These are phyloP conservation scores for Drosophila burlai DNA, from an alignment of 1,140 invertebrate genomes.

Conservation along the genomic window DNA sequence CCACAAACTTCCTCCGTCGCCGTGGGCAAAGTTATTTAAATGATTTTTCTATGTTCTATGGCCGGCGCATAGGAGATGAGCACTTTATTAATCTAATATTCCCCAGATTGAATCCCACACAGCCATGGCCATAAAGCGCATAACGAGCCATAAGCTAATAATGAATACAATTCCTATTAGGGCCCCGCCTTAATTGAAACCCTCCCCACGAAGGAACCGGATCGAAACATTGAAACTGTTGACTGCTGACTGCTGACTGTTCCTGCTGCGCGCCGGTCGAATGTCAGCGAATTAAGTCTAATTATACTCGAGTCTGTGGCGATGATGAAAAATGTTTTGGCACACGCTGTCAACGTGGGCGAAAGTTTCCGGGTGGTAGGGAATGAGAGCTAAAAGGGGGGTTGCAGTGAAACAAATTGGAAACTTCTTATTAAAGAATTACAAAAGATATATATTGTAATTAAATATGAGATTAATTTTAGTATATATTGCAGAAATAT, in stretches of 20 bases:
- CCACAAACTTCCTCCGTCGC: slow-evolving; percentile 2
- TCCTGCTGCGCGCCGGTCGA: slow-evolving; percentile 40
- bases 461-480: background rate
- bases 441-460: background rate
- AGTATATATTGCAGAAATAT: no score
- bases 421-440: background rate
- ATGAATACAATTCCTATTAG: slow-evolving; percentile 49
- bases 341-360: slow-evolving; percentile 66
- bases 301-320: slow-evolving; percentile 65
- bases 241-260: slow-evolving; percentile 27
- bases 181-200: slow-evolving; percentile 43
- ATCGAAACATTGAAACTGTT: slow-evolving; percentile 40
- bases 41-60: slow-evolving; percentile 30
- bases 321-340: slow-evolving; percentile 68
- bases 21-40: slow-evolving; percentile 17
- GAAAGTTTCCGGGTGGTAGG: slow-evolving; percentile 15
- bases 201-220: slow-evolving; percentile 10
- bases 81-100: slow-evolving; percentile 44
- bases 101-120: slow-evolving; percentile 34
- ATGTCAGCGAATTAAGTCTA: slow-evolving; percentile 75
- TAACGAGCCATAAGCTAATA: slow-evolving; percentile 49
- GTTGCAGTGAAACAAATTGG: background rate
- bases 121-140: slow-evolving; percentile 37
- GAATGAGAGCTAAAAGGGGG: background rate
- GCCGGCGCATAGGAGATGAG: slow-evolving; percentile 26